phyloP scores from a whole-genome alignment of 2,888 invertebrate species.

The Drosophila tanythrix region DNA sequence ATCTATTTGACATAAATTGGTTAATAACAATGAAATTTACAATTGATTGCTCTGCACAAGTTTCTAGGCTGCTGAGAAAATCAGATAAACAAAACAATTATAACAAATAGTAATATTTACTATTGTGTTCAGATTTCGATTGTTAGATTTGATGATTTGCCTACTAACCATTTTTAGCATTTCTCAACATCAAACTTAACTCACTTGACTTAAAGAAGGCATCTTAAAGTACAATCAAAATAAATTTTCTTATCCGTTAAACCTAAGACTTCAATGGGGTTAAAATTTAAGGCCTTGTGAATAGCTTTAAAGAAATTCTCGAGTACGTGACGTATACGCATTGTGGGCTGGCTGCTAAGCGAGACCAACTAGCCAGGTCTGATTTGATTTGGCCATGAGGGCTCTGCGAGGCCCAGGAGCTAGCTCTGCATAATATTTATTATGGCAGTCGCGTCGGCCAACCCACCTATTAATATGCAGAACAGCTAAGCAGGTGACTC shows the following conservation, averaged over 20 bases:
- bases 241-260: not conserved
- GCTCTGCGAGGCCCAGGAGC: slow-evolving; percentile 15
- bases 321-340: slow-evolving; percentile 55
- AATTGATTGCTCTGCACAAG: not conserved
- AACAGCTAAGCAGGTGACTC: slow-evolving; percentile 72
- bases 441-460: slow-evolving; percentile 54
- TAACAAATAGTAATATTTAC: not conserved
- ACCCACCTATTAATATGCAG: slow-evolving; percentile 72
- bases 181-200: not conserved
- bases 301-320: slow-evolving; percentile 8
- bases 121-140: not conserved
- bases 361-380: slow-evolving; percentile 26
- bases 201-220: not conserved
- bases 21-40: not conserved
- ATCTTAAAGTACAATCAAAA: slow-evolving; percentile 3
- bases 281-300: slow-evolving; percentile 21
- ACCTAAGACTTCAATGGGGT: slow-evolving; percentile 2
- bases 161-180: not conserved
- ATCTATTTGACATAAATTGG: not conserved
- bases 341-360: slow-evolving; percentile 35
- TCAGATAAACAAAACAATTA: not conserved
- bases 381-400: slow-evolving; percentile 15
- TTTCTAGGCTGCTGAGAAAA: not conserved
- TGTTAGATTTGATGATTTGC: not conserved
- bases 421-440: slow-evolving; percentile 60